Evolutionary conservation across 2,888 invertebrate species (phyloP), one percentile per base, ranked within the genome.

Genomic region (Endomychus coccineus): DNA sequence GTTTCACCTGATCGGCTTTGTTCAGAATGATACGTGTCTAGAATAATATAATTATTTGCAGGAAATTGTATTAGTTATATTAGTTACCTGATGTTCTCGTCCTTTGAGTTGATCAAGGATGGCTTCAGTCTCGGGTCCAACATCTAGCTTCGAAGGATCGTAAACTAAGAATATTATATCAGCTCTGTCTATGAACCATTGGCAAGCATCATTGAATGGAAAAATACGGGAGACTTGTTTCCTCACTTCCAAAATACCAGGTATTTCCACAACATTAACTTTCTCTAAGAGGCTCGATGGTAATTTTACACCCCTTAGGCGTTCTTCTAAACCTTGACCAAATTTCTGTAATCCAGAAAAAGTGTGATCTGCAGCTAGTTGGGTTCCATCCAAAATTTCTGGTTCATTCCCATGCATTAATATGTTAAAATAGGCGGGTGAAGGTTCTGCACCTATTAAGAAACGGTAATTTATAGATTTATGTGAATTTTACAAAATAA

Each of bases 181-280:
- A 14, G 94, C 92, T 43, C 92, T 78, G 67, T 94, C 92, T 57
- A 94, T 92, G 69, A 95, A 94, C 94, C 94, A 95, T 66, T 92
- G 91, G 61, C 91, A 91, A 30, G 91, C 94, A 61, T 94, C 92
- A 61, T 92, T 92, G 69, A 92, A 92, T 34, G 94, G 91, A 60
- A 94, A 94, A 40, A 90, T 78, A 34, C 92, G 78, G 32, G 92
- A 91, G 32, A 90, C 86, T 70, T 90, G 89, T 66, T 92, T 90
- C 48, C 90, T 78, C 42, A 90, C 89, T 74, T 95, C 94, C 54
- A 94, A 70, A 55, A 95, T 92, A 44, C 94, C 94, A 40, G 94
- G 94, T 59, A 92, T 94, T 73, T 95, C 95, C 31, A 95, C 90
- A 57, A 95, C 84, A 63, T 91, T 94, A 15, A 92, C 91, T 78